Percentiles rank a stretch among this genome's conserved stretches.
Conservation (phyloP, 2,888 invertebrate genomes). For the Pollenia griseotomentosa region DNA sequence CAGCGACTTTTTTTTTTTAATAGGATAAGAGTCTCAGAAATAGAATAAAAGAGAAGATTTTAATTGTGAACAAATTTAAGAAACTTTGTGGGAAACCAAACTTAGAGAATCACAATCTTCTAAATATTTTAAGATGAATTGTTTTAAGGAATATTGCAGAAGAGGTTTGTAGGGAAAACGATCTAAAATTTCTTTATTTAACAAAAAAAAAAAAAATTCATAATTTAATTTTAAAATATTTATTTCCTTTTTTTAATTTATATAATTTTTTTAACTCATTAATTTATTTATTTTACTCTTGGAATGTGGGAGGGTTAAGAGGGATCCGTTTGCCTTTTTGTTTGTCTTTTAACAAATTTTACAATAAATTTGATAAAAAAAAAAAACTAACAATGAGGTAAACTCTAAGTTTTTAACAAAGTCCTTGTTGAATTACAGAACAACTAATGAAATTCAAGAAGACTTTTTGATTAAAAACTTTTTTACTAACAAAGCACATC, state of each 20-base stretch:
- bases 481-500: conserved; percentile 48
- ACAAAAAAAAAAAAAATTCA: no score
- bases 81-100: no score
- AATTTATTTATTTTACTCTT: conserved; percentile 75
- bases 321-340: conserved; percentile 79
- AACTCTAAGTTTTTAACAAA: conserved; percentile 60
- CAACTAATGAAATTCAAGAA: neutral
- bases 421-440: neutral
- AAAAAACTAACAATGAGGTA: conserved; percentile 37
- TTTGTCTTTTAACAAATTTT: conserved; percentile 57
- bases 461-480: conserved; percentile 53
- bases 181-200: no score
- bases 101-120: no score
- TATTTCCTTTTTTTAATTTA: neutral
- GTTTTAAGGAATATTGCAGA: no score
- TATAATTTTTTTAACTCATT: conserved; percentile 19
- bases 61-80: no score
- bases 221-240: neutral
- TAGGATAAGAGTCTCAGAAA: no score
- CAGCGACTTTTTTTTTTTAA: no score
- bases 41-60: no score
- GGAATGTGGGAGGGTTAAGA: conserved; percentile 82
- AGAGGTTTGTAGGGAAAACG: no score
- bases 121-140: no score
- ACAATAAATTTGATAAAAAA: neutral